A percentile compares a stretch with the other conserved stretches of the same genome.
phyloP scores from a whole-genome alignment of 2,888 invertebrate species.

The Nomada ferruginata region DNA sequence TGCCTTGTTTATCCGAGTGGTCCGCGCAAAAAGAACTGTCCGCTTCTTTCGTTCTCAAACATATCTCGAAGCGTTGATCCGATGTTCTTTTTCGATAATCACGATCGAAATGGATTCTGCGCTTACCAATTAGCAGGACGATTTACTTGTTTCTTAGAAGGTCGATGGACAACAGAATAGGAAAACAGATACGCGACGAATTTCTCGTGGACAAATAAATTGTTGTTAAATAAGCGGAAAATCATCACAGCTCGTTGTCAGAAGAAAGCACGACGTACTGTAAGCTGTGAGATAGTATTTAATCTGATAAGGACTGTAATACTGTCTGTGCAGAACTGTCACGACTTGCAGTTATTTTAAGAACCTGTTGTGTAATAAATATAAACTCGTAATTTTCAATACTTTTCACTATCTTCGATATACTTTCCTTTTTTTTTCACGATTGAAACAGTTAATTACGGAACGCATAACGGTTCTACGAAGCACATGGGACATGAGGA shows the following conservation, averaged over 20 bases:
- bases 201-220: not conserved
- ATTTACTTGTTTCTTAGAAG: slow-evolving; percentile 15
- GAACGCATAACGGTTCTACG: not conserved
- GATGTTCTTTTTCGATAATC: slow-evolving; percentile 1
- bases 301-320: slow-evolving; percentile 47
- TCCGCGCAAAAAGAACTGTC: not conserved
- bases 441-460: slow-evolving; percentile 23
- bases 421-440: slow-evolving; percentile 9
- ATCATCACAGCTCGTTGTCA: not conserved
- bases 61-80: slow-evolving; percentile 16
- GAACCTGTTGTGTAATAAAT: slow-evolving; percentile 62
- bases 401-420: slow-evolving; percentile 32
- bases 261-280: slow-evolving; percentile 23
- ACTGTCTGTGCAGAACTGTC: slow-evolving; percentile 23
- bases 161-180: slow-evolving; percentile 11
- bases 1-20: not conserved
- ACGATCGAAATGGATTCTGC: not conserved
- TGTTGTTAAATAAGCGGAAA: not conserved
- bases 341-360: slow-evolving; percentile 51
- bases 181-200: not conserved
- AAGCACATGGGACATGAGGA: slow-evolving; percentile 35
- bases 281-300: slow-evolving; percentile 33
- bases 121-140: slow-evolving; percentile 6
- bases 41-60: slow-evolving; percentile 21
- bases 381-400: slow-evolving; percentile 48